Conservation (phyloP, 2,888 invertebrate species). For the Drosophila demipolita region DNA sequence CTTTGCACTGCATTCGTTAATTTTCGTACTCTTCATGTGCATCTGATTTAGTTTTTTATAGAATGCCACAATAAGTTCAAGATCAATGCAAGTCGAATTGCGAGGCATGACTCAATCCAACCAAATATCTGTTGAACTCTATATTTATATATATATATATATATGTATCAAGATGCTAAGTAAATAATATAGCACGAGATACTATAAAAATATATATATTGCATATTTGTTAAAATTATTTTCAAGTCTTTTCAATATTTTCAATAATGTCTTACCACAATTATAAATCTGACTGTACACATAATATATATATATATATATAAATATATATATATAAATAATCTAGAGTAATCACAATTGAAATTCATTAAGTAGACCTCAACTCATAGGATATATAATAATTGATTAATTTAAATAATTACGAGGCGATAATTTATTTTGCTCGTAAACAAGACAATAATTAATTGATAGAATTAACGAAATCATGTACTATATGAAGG, state of each 20-base stretch:
- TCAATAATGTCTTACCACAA: neutral
- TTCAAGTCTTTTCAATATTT: neutral
- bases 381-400: constrained; percentile 13
- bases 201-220: no score
- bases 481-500: constrained; percentile 37
- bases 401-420: constrained; percentile 31
- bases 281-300: neutral
- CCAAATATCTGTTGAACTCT: constrained; percentile 11
- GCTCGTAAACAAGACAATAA: constrained; percentile 1
- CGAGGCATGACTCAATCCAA: constrained; percentile 14
- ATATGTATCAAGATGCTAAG: no score
- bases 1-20: constrained; percentile 62
- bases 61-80: constrained; percentile 48
- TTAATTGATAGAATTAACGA: constrained; percentile 7
- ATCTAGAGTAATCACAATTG: neutral
- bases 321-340: neutral
- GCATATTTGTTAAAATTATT: neutral
- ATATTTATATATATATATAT: neutral
- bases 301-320: neutral
- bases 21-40: constrained; percentile 35
- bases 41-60: constrained; percentile 23
- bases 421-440: constrained; percentile 8
- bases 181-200: neutral
- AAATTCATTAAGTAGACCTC: neutral
- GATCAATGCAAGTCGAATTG: constrained; percentile 39